Conservation (phyloP, 64 coral and sea anemone genomes). For the Stichodactyla helianthus region DNA sequence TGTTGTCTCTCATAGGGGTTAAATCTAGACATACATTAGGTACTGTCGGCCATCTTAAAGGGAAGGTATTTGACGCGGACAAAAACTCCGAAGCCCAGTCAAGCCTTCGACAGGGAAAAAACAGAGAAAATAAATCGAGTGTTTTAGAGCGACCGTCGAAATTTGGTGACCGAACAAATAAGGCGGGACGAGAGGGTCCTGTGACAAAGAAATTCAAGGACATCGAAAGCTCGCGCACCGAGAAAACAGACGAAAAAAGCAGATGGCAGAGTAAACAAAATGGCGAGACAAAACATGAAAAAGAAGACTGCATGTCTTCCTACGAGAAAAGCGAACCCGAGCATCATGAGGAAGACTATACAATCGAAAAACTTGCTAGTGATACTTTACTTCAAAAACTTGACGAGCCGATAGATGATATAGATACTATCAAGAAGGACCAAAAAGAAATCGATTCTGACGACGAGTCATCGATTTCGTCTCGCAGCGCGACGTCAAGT, state of each 20-base stretch:
- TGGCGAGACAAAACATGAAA: not conserved
- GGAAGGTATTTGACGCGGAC: not conserved
- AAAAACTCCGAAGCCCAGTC: not conserved
- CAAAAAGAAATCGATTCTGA: slow-evolving; percentile 2
- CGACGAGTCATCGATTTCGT: slow-evolving; percentile 15
- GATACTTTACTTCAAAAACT: slow-evolving; percentile 18
- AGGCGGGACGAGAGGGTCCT: no score
- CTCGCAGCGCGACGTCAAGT: slow-evolving; percentile 10
- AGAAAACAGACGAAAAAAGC: not conserved
- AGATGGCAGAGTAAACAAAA: not conserved
- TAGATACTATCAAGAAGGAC: not conserved
- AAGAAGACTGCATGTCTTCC: not conserved
- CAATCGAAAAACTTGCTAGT: slow-evolving; percentile 18
- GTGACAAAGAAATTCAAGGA: not conserved
- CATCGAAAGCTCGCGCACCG: not conserved
- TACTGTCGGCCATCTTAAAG: not conserved
- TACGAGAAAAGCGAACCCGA: not conserved
- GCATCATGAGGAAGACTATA: not conserved
- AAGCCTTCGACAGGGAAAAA: not conserved
- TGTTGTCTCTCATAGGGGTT: slow-evolving; percentile 5
- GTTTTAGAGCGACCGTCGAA: slow-evolving; percentile 2
- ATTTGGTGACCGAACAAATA: not conserved
- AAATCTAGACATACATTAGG: slow-evolving; percentile 8
- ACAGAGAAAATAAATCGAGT: not conserved
- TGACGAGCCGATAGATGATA: not conserved